A percentile compares a stretch with the other conserved stretches of the same genome.
Conservation (phyloP, 1,140 invertebrate genomes). For the Camponotus floridanus region DNA sequence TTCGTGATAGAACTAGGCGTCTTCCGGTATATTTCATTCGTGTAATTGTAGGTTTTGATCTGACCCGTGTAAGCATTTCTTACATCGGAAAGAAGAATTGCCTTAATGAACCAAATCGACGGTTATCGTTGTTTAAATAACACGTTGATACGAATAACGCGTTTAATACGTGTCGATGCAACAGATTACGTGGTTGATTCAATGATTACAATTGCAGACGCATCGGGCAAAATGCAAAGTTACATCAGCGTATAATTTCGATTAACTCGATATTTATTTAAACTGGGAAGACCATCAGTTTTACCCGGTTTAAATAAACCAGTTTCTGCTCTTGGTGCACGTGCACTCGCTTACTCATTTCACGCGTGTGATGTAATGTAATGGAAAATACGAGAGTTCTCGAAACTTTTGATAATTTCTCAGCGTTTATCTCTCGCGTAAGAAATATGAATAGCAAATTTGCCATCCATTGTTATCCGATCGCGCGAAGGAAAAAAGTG, state of each 20-base stretch:
- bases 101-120: neutral
- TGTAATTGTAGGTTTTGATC: conserved; percentile 17
- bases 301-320: neutral
- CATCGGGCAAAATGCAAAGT: neutral
- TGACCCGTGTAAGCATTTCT: neutral
- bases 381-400: neutral
- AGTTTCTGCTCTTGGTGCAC: neutral
- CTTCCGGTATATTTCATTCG: conserved; percentile 35
- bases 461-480: neutral
- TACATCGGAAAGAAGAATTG: neutral
- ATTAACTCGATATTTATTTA: conserved; percentile 20
- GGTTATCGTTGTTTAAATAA: conserved; percentile 8
- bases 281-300: neutral
- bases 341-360: neutral
- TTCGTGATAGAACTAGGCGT: conserved; percentile 22
- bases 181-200: neutral
- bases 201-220: neutral
- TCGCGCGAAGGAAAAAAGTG: neutral
- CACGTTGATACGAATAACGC: neutral
- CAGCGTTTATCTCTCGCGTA: neutral
- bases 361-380: neutral
- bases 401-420: neutral
- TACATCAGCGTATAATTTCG: neutral
- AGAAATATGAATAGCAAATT: neutral
- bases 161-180: neutral